Evolutionary conservation across 2,113 vertebrate species (phyloP), one percentile per base, ranked within the genome.

Genomic region (Solea solea): DNA sequence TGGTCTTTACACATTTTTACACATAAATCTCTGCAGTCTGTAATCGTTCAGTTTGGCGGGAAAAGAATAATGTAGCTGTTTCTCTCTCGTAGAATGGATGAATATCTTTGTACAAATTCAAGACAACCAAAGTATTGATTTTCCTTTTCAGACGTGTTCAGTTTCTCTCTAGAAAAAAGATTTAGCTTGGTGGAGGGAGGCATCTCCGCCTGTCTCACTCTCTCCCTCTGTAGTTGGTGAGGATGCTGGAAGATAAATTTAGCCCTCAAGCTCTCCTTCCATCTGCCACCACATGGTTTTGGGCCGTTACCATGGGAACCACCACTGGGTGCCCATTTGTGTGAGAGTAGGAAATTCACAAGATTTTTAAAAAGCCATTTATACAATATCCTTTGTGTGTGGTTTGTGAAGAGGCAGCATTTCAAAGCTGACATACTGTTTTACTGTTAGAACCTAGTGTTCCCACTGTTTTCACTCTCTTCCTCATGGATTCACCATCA

Each of bases 261-360:
- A 93, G 93, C 92, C 90, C 86, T 93, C 87, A 80, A 93, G 92
- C 90, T 93, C 91, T 92, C 88, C 90, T 89, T 94, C 92, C 91
- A 93, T 94, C 92, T 93, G 93, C 91, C 92, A 90, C 91, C 88
- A 88, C 92, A 92, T 93, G 91, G 93, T 94, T 93, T 94, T 90
- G 93, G 91, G 89, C 91, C 85, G 93, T 94, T 93, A 86, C 93
- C 91, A 93, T 94, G 91, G 93, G 89, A 94, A 94, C 93, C 89
- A 92, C 91, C 83, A 69, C 89, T 90, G 91, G 89, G 91, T 91
- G 85, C 91, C 91, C 89, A 88, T 92, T 91, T 90, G 89, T 88
- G 89, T 72, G 78, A 90, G 88, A 89, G 87, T 75, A 83, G 85
- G 74, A 91, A 90, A 92, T 90, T 90, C 85, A 86, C 71, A 76